Percentiles rank a stretch among this genome's conserved stretches.
phyloP scores from a whole-genome alignment of 2,797 vertebrate genomes.

The Agapornis canus region DNA sequence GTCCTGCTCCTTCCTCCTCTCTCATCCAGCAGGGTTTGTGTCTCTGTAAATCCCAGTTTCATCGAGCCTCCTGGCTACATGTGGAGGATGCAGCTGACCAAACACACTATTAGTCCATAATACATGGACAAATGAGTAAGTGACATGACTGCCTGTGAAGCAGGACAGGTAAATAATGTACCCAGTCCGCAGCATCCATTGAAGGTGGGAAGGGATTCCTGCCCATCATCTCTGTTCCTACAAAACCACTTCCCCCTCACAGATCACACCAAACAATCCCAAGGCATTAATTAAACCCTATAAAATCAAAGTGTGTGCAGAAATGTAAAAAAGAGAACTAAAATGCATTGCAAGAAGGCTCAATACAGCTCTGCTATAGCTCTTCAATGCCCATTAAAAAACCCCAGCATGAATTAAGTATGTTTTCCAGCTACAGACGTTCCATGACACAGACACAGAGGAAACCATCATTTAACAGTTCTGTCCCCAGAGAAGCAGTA shows the following conservation, averaged over 20 bases:
- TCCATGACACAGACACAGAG: not conserved
- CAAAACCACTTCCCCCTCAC: accelerated
- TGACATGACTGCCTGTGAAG: not conserved
- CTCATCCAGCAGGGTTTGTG: not conserved
- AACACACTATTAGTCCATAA: not conserved
- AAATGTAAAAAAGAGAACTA: not conserved
- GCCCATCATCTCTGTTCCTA: not conserved
- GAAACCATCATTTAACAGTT: not conserved
- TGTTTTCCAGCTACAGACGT: not conserved
- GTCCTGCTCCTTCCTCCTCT: not conserved
- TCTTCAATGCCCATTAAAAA: not conserved
- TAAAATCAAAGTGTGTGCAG: not conserved
- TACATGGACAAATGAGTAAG: not conserved
- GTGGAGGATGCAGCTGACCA: not conserved
- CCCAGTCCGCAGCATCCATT: not conserved
- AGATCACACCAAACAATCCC: not conserved
- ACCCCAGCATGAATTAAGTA: not conserved
- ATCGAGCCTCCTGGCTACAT: not conserved
- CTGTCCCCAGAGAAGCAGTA: not conserved
- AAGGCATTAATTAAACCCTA: not conserved
- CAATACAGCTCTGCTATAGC: not conserved
- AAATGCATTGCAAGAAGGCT: not conserved
- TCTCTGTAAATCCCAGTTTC: not conserved
- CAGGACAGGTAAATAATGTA: not conserved
- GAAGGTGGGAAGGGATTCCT: not conserved